Conservation (phyloP, 2,113 vertebrate genomes). For the Pimephales promelas region DNA sequence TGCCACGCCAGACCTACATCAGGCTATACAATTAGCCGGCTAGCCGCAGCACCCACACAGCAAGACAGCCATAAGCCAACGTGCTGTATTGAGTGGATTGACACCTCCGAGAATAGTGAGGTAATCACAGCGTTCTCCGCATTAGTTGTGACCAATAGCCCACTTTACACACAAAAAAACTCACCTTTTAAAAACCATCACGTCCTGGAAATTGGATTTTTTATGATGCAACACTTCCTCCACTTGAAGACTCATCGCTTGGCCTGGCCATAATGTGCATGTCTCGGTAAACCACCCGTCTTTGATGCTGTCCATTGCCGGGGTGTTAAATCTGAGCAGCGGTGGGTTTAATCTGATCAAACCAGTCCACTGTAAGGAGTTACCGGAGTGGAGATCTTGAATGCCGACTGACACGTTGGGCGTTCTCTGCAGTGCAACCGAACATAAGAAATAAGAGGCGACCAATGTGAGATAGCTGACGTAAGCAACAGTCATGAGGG, state of each 20-base stretch:
- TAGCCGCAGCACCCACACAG: background rate
- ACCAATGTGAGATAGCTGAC: conserved; percentile 23
- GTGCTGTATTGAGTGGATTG: background rate
- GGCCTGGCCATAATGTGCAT: conserved; percentile 90
- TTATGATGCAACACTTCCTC: conserved; percentile 88
- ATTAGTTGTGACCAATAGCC: background rate
- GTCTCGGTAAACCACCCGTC: conserved; percentile 96
- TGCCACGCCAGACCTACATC: conserved; percentile 9
- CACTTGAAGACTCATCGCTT: conserved; percentile 91
- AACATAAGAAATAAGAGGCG: background rate
- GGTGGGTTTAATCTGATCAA: background rate
- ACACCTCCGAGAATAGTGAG: background rate
- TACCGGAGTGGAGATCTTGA: background rate
- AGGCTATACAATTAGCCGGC: conserved; percentile 17
- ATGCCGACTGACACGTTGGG: conserved; percentile 55
- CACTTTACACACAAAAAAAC: conserved; percentile 15
- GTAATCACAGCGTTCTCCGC: rapidly evolving
- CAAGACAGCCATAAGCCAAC: background rate
- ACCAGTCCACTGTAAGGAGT: conserved; percentile 6
- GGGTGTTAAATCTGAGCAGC: background rate
- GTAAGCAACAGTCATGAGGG: background rate
- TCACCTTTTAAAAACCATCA: conserved; percentile 93
- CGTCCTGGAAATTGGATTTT: conserved; percentile 90
- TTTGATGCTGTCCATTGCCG: conserved; percentile 78
- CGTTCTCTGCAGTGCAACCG: conserved; percentile 47